phyloP scores from a whole-genome alignment of 2,113 vertebrate species.

The Geococcyx californianus region DNA sequence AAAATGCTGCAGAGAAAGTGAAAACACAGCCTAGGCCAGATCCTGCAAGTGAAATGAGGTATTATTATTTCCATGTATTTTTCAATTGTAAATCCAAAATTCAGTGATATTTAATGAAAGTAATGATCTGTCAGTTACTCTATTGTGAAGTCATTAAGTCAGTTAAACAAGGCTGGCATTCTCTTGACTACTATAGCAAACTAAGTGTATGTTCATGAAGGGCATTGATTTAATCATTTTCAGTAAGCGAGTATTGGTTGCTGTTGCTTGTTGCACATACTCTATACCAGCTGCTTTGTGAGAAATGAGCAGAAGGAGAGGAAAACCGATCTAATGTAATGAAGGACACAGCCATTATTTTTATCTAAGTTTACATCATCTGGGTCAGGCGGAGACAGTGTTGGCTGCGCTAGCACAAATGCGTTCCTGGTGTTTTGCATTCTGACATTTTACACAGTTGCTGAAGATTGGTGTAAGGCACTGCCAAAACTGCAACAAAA shows the following conservation, averaged over 20 bases:
- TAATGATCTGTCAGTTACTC: not conserved
- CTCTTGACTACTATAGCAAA: not conserved
- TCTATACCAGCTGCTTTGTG: not conserved
- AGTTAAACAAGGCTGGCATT: not conserved
- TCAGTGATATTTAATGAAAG: not conserved
- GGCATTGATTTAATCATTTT: not conserved
- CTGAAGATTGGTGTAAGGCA: not conserved
- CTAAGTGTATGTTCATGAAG: not conserved
- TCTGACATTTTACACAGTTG: not conserved
- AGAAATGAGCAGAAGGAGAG: not conserved
- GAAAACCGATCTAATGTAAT: not conserved
- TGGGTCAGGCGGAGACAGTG: not conserved
- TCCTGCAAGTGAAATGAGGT: conserved; percentile 70
- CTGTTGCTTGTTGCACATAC: not conserved
- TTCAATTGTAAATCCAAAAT: not conserved
- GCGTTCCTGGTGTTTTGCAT: not conserved
- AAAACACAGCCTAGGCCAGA: conserved; percentile 60
- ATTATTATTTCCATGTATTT: not conserved
- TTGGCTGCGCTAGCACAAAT: not conserved
- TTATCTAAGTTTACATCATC: not conserved
- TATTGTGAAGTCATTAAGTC: not conserved
- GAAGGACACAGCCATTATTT: not conserved
- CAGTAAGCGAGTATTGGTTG: not conserved
- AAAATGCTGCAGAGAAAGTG: conserved; percentile 55
- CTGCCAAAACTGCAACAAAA: not conserved